These are phyloP conservation scores for Megalopta genalis DNA, from an alignment of 1,140 invertebrate genomes.

Conservation along the genomic window DNA sequence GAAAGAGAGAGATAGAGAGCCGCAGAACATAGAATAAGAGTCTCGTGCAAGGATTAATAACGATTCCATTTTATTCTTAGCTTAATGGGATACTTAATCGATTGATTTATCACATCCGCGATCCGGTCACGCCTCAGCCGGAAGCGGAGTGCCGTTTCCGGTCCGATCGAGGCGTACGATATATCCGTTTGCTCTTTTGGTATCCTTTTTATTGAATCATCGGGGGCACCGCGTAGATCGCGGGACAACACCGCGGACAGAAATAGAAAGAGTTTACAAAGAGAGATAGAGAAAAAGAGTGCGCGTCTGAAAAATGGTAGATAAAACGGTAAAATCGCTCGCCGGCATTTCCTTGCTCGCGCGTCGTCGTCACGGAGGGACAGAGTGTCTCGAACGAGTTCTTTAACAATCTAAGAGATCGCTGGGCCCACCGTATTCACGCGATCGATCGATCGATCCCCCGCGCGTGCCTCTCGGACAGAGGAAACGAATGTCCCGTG, in stretches of 20 bases:
- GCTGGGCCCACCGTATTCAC: slow-evolving; percentile 17
- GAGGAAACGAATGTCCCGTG: no score
- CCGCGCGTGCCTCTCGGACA: background rate
- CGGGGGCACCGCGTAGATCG: slow-evolving; percentile 15
- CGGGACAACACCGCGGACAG: slow-evolving; percentile 27
- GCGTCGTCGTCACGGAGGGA: slow-evolving; percentile 41
- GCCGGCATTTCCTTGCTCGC: slow-evolving; percentile 22
- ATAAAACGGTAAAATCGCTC: slow-evolving; percentile 48
- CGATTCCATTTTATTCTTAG: no score
- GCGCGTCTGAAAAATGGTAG: slow-evolving; percentile 52
- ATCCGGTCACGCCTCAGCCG: no score
- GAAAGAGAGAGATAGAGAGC: background rate
- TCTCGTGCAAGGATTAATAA: no score
- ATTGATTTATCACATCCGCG: no score
- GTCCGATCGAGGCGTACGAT: slow-evolving; percentile 21
- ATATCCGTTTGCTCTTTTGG: no score
- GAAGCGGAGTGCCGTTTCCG: no score
- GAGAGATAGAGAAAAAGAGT: slow-evolving; percentile 49
- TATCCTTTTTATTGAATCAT: no score
- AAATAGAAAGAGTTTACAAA: slow-evolving; percentile 50
- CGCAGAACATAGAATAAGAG: background rate
- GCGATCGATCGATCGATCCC: slow-evolving; percentile 24
- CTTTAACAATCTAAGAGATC: slow-evolving; percentile 48
- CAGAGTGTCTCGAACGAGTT: slow-evolving; percentile 35
- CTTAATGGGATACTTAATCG: no score